A percentile compares a stretch with the other conserved stretches of the same genome.
These are phyloP conservation scores for Myoxocephalus aenaeus DNA, from an alignment of 2,797 vertebrate genomes.

Conservation along the genomic window DNA sequence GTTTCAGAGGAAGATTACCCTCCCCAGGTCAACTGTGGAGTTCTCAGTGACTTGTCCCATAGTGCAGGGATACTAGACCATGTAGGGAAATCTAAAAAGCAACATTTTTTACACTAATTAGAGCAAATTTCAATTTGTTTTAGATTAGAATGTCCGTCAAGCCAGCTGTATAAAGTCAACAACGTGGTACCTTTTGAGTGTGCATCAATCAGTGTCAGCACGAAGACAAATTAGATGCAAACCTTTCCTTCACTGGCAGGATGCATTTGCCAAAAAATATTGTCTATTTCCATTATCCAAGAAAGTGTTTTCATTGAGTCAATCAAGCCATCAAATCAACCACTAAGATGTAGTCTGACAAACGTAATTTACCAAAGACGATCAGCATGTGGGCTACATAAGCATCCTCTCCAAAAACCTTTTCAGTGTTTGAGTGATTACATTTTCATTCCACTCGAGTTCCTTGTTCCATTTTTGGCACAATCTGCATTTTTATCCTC, in stretches of 20 bases:
- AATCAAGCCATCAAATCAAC: constrained; percentile 79
- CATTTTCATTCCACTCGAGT: constrained; percentile 78
- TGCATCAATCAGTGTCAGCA: constrained; percentile 62
- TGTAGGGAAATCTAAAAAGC: neutral
- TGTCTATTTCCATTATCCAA: constrained; percentile 56
- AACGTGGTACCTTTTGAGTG: constrained; percentile 38
- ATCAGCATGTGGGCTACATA: constrained; percentile 71
- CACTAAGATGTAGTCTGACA: constrained; percentile 68
- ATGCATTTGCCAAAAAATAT: constrained; percentile 55
- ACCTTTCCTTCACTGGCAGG: constrained; percentile 17
- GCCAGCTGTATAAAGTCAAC: constrained; percentile 43
- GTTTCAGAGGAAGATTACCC: neutral
- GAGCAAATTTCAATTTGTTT: constrained; percentile 34
- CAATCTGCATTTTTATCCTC: constrained; percentile 72
- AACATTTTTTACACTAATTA: neutral
- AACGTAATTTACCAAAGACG: constrained; percentile 72
- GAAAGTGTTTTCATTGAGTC: constrained; percentile 70
- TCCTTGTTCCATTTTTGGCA: constrained; percentile 71
- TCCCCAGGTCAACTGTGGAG: neutral
- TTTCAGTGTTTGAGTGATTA: constrained; percentile 77
- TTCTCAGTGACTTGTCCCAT: neutral
- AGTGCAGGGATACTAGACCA: neutral
- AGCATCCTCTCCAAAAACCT: constrained; percentile 76
- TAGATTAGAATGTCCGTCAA: constrained; percentile 25
- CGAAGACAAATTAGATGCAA: constrained; percentile 48